Evolutionary conservation across 2,797 vertebrate genomes (phyloP).

Genomic region (Naso thynnoides): DNA sequence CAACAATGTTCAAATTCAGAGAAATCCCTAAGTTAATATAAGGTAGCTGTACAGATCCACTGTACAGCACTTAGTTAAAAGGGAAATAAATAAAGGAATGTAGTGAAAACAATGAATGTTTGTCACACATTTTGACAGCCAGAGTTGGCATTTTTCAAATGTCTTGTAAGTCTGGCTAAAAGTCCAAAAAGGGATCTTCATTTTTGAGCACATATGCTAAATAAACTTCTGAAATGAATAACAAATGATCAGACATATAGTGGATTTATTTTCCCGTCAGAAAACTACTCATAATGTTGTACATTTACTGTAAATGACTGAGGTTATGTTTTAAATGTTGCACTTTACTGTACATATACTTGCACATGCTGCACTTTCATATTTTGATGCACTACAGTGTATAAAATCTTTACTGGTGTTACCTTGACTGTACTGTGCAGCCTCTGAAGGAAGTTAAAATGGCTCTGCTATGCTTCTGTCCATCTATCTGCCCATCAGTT

Average conservation of each 20-base stretch:
- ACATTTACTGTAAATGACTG: background rate
- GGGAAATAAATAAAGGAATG: too few relatives aligned
- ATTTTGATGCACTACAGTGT: constrained; percentile 18
- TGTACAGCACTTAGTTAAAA: too few relatives aligned
- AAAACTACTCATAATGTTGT: background rate
- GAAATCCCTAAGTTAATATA: too few relatives aligned
- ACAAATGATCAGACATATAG: background rate
- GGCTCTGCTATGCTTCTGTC: constrained; percentile 73
- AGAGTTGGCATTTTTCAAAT: background rate
- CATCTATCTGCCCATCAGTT: constrained; percentile 80
- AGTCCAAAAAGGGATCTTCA: background rate
- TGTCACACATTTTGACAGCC: too few relatives aligned
- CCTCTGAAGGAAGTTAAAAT: constrained; percentile 65
- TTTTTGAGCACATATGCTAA: background rate
- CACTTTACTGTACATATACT: background rate
- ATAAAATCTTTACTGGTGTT: constrained; percentile 33
- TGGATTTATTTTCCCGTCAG: background rate
- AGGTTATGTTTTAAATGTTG: background rate
- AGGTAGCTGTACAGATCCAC: too few relatives aligned
- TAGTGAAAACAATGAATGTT: too few relatives aligned
- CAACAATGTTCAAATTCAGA: too few relatives aligned
- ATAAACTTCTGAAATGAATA: background rate
- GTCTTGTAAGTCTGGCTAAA: background rate
- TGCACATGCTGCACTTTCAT: background rate
- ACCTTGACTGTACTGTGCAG: constrained; percentile 66